Conservation (phyloP, 2,113 vertebrate species). For the Podarcis cretensis region DNA sequence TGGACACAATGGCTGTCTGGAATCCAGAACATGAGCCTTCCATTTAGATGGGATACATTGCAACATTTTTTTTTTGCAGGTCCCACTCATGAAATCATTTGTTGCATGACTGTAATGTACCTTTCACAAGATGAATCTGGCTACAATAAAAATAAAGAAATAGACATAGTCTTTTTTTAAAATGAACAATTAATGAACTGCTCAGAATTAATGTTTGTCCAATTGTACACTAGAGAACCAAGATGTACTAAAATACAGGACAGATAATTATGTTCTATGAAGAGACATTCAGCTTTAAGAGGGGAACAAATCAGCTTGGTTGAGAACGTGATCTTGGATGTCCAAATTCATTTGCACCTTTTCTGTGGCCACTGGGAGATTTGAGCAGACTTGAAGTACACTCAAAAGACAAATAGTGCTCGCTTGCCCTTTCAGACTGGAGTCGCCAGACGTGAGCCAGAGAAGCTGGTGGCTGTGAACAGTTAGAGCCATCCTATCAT, state of each 20-base stretch:
- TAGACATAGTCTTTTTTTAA: neutral
- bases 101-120: neutral
- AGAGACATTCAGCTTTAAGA: neutral
- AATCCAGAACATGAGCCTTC: neutral
- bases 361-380: neutral
- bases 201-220: neutral
- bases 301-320: neutral
- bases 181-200: neutral
- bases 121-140: neutral
- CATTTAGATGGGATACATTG: neutral
- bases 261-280: neutral
- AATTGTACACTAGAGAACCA: neutral
- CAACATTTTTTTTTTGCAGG: neutral
- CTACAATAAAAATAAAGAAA: neutral
- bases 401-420: neutral
- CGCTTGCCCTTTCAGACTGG: constrained; percentile 18
- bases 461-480: constrained; percentile 47
- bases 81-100: too few relatives aligned
- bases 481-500: constrained; percentile 43
- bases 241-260: neutral
- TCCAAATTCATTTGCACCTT: constrained; percentile 9
- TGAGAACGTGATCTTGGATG: constrained; percentile 22
- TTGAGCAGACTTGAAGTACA: neutral
- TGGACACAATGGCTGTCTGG: neutral
- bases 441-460: constrained; percentile 34